Evolutionary conservation across 2,888 invertebrate genomes (phyloP).

Genomic region (Heteromyza rotundicornis): DNA sequence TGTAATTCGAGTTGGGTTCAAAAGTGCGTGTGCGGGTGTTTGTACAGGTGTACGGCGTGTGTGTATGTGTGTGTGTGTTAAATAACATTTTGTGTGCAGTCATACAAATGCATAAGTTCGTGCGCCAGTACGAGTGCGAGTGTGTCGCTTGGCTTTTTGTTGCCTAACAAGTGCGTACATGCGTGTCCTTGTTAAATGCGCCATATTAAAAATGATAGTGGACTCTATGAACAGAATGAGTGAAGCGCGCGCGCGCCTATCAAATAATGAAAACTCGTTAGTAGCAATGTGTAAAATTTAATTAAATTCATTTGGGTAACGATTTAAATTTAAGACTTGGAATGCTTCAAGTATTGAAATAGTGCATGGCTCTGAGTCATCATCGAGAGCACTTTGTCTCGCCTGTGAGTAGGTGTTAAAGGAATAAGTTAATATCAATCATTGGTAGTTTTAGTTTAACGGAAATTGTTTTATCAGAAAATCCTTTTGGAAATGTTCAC

Average conservation of each 20-base stretch:
- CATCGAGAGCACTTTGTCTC: no score
- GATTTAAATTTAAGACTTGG: neutral
- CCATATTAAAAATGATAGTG: neutral
- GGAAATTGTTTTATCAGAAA: no score
- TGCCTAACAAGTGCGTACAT: neutral
- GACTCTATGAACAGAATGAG: neutral
- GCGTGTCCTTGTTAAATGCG: neutral
- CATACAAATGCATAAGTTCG: neutral
- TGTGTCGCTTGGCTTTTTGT: no score
- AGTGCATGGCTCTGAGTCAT: no score
- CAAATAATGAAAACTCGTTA: constrained; percentile 5
- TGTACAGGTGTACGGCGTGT: constrained; percentile 1
- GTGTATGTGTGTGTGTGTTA: constrained; percentile 3
- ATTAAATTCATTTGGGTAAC: neutral
- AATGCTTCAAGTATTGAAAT: no score
- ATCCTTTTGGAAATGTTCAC: no score
- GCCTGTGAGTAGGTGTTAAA: no score
- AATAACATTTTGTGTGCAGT: neutral
- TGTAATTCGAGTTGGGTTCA: constrained; percentile 20
- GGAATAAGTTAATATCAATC: no score
- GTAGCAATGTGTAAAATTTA: neutral
- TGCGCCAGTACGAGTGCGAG: neutral
- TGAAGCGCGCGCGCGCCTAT: neutral
- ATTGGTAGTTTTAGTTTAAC: no score
- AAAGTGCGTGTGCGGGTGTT: constrained; percentile 9